These are phyloP conservation scores for Tethea ocularis DNA, from an alignment of 2,888 invertebrate species.

Conservation along the genomic window DNA sequence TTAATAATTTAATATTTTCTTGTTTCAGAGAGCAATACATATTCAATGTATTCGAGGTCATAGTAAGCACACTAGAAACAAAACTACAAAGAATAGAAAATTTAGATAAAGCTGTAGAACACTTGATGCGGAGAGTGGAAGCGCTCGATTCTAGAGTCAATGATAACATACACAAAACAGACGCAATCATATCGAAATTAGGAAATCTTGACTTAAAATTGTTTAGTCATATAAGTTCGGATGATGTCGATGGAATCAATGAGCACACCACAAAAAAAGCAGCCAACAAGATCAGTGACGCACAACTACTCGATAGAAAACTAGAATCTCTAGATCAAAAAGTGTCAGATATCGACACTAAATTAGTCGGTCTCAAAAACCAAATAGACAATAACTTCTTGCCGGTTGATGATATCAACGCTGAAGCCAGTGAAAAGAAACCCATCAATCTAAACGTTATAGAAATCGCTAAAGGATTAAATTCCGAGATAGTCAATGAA, in stretches of 20 bases:
- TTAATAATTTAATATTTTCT: conserved; percentile 18
- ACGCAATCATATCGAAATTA: conserved; percentile 91
- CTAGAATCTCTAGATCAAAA: conserved; percentile 91
- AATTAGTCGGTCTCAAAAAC: conserved; percentile 90
- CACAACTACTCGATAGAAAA: conserved; percentile 85
- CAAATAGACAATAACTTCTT: conserved; percentile 93
- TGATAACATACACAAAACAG: conserved; percentile 93
- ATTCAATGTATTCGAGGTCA: conserved; percentile 94
- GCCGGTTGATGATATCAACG: conserved; percentile 92
- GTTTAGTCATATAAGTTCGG: conserved; percentile 82
- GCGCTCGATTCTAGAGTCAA: conserved; percentile 91
- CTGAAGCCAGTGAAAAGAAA: conserved; percentile 94
- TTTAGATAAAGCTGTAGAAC: conserved; percentile 93
- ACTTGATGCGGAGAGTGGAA: conserved; percentile 93
- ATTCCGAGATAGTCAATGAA: conserved; percentile 90
- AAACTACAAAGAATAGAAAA: conserved; percentile 95
- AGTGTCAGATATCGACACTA: conserved; percentile 92
- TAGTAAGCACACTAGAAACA: conserved; percentile 93
- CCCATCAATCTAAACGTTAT: conserved; percentile 92
- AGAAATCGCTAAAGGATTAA: conserved; percentile 93
- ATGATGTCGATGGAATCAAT: conserved; percentile 61
- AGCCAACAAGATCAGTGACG: conserved; percentile 54
- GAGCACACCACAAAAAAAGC: conserved; percentile 52
- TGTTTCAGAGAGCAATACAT: conserved; percentile 93
- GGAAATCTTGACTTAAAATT: conserved; percentile 90